Conservation (phyloP, 2,888 invertebrate genomes). For the Crioceris asparagi region DNA sequence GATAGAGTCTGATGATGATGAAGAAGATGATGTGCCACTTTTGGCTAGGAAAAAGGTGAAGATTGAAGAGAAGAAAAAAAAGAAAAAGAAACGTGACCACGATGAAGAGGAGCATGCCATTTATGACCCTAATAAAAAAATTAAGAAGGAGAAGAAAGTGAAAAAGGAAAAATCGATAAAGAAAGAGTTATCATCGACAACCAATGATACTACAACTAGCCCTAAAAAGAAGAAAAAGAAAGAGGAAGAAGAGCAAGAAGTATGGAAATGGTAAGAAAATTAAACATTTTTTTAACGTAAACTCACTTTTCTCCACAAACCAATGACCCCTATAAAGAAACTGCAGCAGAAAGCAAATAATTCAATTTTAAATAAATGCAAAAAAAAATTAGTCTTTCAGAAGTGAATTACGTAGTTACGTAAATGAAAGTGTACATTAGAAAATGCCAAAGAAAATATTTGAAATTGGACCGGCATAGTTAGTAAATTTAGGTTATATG, state of each 20-base stretch:
- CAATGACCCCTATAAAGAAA: no score
- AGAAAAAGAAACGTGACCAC: conserved; percentile 46
- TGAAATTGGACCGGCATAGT: background rate
- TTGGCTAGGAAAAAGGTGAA: conserved; percentile 57
- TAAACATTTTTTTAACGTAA: conserved; percentile 7
- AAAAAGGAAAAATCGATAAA: conserved; percentile 31
- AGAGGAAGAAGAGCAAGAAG: conserved; percentile 71
- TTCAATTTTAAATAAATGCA: no score
- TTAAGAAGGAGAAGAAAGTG: conserved; percentile 28
- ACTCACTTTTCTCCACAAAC: no score
- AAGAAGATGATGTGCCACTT: conserved; percentile 60
- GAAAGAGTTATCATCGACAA: no score
- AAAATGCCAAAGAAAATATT: background rate
- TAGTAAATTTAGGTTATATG: no score
- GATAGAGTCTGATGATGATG: conserved; percentile 48
- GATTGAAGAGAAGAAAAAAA: conserved; percentile 40
- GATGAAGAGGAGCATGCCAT: conserved; percentile 48
- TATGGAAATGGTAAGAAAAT: conserved; percentile 77
- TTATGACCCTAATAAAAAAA: conserved; percentile 46
- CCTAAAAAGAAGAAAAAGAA: conserved; percentile 63
- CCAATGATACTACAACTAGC: conserved; percentile 28
- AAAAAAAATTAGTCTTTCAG: no score
- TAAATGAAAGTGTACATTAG: background rate
- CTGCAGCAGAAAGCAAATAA: no score
- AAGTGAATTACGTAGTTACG: background rate